Base-by-base conservation (phyloP, 2,888 invertebrate genomes). In the Leucophenga maculata region DNA sequence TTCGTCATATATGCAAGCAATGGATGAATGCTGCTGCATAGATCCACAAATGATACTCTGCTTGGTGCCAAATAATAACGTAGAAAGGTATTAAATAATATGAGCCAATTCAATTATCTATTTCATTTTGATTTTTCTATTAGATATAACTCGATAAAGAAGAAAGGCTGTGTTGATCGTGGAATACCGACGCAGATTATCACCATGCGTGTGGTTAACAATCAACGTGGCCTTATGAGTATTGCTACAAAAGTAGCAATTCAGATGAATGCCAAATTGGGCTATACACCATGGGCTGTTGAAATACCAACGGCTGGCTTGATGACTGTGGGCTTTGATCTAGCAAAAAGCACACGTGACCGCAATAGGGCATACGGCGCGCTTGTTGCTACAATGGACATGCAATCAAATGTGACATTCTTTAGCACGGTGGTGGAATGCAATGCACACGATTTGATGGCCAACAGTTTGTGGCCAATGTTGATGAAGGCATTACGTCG, bases 171-270 rank as follows among this genome's bases (percentile, higher is more conserved):
- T 13, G 91, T 95, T 0, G 95, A 95, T 75, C 90, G 93, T 50
- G 93, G 93, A 0, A 90, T 93, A 1, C 93, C 94, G 0, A 92
- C 92, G 0, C 94, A 95, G 82, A 91, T 92, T 0, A 87, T 87
- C 16, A 85, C 85, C 6, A 75, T 77, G 0, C 74, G 60, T 11
- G 69, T 71, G 0, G 79, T 80, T 2, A 73, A 75, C 26, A 85
- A 84, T 71, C 82, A 76, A 89, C 60, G 85, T 86, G 55, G 85
- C 78, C 89, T 91, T 0, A 93, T 94, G 92, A 94, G 94, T 0
- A 94, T 98, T 57, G 95, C 95, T 0, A 97, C 97, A 0, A 98
- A 98, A 89, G 92, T 99, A 0, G 96, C 95, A 0, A 94, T 98
- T 57, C 98, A 99, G 86, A 91, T 99, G 67, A 96, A 95, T 86